phyloP scores from a whole-genome alignment of 2,797 vertebrate genomes.

The Aldrovandia affinis region DNA sequence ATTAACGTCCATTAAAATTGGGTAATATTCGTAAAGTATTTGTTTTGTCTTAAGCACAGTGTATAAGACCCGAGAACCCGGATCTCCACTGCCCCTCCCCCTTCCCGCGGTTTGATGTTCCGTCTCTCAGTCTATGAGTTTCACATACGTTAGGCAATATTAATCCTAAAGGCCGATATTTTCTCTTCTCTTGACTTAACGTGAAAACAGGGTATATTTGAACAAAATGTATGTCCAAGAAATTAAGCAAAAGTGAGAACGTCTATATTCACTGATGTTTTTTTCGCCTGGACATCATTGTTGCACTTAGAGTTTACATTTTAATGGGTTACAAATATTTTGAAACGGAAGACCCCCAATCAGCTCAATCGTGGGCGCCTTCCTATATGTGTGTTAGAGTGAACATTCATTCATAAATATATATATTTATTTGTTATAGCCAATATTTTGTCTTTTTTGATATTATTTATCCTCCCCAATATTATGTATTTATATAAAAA shows the following conservation, averaged over 20 bases:
- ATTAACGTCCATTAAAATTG: slow-evolving; percentile 24
- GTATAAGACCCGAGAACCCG: slow-evolving; percentile 47
- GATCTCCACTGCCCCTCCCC: slow-evolving; percentile 46
- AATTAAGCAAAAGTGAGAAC: slow-evolving; percentile 74
- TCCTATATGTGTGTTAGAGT: slow-evolving; percentile 93
- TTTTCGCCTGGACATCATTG: slow-evolving; percentile 85
- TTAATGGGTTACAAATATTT: slow-evolving; percentile 88
- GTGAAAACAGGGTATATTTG: slow-evolving; percentile 99
- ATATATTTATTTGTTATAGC: slow-evolving; percentile 99
- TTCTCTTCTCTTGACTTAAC: slow-evolving; percentile 88
- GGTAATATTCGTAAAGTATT: slow-evolving; percentile 21
- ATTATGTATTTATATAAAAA: slow-evolving; percentile 96
- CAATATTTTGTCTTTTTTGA: slow-evolving; percentile 85
- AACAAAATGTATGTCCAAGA: slow-evolving; percentile 91
- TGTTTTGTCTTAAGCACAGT: slow-evolving; percentile 34
- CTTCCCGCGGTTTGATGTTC: slow-evolving; percentile 44
- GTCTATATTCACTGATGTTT: slow-evolving; percentile 72
- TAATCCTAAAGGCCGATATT: slow-evolving; percentile 69
- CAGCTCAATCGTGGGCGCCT: slow-evolving; percentile 71
- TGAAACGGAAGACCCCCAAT: slow-evolving; percentile 83
- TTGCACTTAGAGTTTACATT: slow-evolving; percentile 99
- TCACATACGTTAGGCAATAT: slow-evolving; percentile 69
- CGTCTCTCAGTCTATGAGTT: slow-evolving; percentile 62
- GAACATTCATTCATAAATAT: slow-evolving; percentile 87
- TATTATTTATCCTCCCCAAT: slow-evolving; percentile 94